These are phyloP conservation scores for Tenthredo distinguenda DNA, from an alignment of 2,888 invertebrate species.

Conservation along the genomic window DNA sequence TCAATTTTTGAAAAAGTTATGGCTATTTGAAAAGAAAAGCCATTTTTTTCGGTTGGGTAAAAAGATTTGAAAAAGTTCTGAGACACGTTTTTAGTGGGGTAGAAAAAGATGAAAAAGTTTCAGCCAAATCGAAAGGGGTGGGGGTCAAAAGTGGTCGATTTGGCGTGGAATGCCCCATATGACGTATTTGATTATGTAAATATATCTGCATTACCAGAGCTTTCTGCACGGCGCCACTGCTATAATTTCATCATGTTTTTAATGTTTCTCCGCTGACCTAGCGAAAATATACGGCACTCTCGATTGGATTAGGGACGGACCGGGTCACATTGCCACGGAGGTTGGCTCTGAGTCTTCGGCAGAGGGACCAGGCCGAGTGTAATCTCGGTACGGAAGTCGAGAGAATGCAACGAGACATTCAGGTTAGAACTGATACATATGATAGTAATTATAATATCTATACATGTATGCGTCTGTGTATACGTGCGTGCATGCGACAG, in stretches of 20 bases:
- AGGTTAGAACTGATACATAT: constrained; percentile 65
- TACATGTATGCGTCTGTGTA: neutral
- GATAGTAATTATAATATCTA: neutral
- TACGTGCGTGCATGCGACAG: neutral
- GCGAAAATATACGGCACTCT: constrained; percentile 72
- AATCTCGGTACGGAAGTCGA: constrained; percentile 70
- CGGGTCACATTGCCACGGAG: constrained; percentile 71
- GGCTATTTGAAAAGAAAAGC: too few species aligned
- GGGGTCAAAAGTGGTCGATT: too few species aligned
- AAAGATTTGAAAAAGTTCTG: too few species aligned
- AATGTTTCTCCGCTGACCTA: constrained; percentile 58
- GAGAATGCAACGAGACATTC: constrained; percentile 72
- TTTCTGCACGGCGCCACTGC: neutral
- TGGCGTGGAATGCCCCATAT: too few species aligned
- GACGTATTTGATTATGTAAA: neutral
- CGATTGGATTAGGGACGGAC: constrained; percentile 72
- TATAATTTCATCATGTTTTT: neutral
- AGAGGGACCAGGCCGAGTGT: constrained; percentile 73
- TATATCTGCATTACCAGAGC: neutral
- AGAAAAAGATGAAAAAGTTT: too few species aligned
- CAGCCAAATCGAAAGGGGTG: too few species aligned
- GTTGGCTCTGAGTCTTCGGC: constrained; percentile 69
- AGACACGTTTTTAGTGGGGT: too few species aligned
- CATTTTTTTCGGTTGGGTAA: too few species aligned
- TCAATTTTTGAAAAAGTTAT: too few species aligned